Base-by-base conservation (phyloP, 2,113 vertebrate genomes). In the Solea solea region DNA sequence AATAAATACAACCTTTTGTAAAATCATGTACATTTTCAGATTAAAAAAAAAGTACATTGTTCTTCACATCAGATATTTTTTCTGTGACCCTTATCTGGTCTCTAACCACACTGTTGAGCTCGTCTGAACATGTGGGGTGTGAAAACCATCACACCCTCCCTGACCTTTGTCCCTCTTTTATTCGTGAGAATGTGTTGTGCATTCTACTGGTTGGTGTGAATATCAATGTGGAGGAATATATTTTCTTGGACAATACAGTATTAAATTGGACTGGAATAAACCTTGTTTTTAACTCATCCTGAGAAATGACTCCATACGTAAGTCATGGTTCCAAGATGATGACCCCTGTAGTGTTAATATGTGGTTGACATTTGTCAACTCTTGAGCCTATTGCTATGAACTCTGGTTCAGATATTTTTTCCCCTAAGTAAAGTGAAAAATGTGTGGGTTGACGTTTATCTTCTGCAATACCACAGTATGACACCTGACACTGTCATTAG, bases 141-240 rank as follows among this genome's bases (percentile, higher is more conserved):
- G 55, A 82, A 81, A 79, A 74, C 53, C 74, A 64, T 64, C 76
- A 69, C 61, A 64, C 54, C 80, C 64, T 10, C 45, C 68, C 14
- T 25, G 49, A 72, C 52, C 16, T 66, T 50, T 73, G 0, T 11
- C 39, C n/a, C 49, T 39, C 55, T 14, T 40, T 40, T 42, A 25
- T 40, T n/a, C 64, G 41, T 61, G 53, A 72, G 15, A 67, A 27
- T 53, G 50, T 51, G 41, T 34, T 8, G 10, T 44, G 16, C 9
- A 15, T 71, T 74, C 56, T 8, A 56, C 13, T 41, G 21, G 41
- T 55, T 27, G 10, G 56, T 42, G 14, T 54, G 15, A 45, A 39
- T 2, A 56, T 3, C 14, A 51, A 42, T 0, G 42, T 16, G 51
- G 9, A 10, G 45, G 12, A 53, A 15, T 50, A 2, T 21, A 12